Conservation (phyloP, 2,888 invertebrate species). For the Amphipoea oculea region DNA sequence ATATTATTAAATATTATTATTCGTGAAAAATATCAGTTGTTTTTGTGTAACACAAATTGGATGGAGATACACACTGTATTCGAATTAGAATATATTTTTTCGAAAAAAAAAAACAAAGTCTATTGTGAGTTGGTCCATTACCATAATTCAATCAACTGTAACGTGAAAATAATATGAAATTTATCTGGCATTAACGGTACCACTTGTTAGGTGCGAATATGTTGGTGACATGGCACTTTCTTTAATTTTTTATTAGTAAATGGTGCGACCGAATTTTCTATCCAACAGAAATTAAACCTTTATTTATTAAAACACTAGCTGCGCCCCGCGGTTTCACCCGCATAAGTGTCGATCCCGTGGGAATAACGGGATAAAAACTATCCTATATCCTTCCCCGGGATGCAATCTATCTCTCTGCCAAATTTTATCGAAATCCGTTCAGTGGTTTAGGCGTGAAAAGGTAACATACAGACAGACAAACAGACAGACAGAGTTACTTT, state of each 20-base stretch:
- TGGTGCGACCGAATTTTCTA: background rate
- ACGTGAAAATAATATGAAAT: conserved; percentile 30
- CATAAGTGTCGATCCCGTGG: too few species aligned
- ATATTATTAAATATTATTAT: background rate
- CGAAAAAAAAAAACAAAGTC: conserved; percentile 22
- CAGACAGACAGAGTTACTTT: too few species aligned
- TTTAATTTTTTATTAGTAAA: background rate
- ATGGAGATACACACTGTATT: background rate
- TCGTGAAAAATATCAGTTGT: background rate
- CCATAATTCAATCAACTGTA: conserved; percentile 38
- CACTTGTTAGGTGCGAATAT: background rate
- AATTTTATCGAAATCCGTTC: too few species aligned
- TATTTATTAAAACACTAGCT: too few species aligned
- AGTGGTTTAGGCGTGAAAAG: too few species aligned
- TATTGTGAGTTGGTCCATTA: conserved; percentile 19
- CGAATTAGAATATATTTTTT: background rate
- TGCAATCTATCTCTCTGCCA: too few species aligned
- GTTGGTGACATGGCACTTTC: background rate
- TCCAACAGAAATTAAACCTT: background rate
- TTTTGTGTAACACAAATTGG: background rate
- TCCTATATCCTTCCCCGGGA: too few species aligned
- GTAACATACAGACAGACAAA: too few species aligned
- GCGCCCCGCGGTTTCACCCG: too few species aligned
- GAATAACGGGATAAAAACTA: too few species aligned
- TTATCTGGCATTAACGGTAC: background rate